phyloP scores from a whole-genome alignment of 2,797 vertebrate genomes.

The Vireo griseus region DNA sequence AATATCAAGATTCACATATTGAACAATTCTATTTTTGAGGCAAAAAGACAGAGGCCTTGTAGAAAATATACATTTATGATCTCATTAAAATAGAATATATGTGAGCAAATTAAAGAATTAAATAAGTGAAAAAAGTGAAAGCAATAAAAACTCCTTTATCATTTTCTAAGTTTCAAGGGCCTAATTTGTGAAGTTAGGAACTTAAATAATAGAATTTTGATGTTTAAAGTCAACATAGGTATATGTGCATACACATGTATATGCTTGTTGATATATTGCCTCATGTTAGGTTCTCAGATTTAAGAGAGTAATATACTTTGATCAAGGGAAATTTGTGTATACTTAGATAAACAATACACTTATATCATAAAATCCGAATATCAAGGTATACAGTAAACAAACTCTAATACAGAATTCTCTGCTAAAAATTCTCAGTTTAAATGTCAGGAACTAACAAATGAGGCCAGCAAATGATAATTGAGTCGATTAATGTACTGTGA shows the following conservation, averaged over 20 bases:
- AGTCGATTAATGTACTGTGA: not conserved
- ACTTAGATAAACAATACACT: not conserved
- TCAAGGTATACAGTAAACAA: not conserved
- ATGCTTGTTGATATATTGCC: not conserved
- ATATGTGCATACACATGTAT: not conserved
- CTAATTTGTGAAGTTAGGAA: not conserved
- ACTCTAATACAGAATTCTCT: not conserved
- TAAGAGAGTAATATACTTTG: not conserved
- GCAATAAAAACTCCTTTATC: not conserved
- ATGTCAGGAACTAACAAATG: not conserved
- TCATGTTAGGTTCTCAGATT: not conserved
- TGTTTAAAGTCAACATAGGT: not conserved
- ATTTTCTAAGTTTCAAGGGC: not conserved
- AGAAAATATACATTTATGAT: not conserved
- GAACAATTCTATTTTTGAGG: not conserved
- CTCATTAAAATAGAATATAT: not conserved
- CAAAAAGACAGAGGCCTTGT: not conserved
- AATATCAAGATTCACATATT: not conserved
- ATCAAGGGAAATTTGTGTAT: not conserved
- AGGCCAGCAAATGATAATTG: not conserved
- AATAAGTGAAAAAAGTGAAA: not conserved
- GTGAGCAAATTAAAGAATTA: not conserved
- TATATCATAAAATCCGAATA: not conserved
- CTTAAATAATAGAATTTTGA: not conserved
- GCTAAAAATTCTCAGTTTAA: not conserved